phyloP scores from a whole-genome alignment of 2,888 invertebrate species.

The Heteromurus nitidus region DNA sequence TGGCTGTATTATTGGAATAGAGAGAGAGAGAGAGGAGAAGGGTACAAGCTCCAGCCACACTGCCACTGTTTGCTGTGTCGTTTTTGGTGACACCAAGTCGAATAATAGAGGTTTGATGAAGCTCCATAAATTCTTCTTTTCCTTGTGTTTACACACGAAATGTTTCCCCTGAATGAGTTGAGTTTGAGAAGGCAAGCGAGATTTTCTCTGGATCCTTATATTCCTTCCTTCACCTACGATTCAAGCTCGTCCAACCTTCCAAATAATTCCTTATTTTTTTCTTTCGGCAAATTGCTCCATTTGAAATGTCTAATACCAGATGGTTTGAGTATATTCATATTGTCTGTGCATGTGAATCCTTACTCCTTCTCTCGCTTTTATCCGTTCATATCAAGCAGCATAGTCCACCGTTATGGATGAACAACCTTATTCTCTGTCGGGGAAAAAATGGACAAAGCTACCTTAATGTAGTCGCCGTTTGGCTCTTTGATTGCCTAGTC shows the following conservation, averaged over 20 bases:
- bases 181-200: neutral
- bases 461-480: constrained; percentile 22
- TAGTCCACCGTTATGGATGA: no score
- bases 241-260: neutral
- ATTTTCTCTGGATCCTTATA: neutral
- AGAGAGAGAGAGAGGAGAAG: no score
- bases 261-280: constrained; percentile 26
- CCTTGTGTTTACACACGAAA: constrained; percentile 36
- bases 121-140: constrained; percentile 60
- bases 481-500: constrained; percentile 48
- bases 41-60: neutral
- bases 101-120: constrained; percentile 69
- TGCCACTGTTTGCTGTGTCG: constrained; percentile 1
- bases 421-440: no score
- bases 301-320: neutral
- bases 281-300: constrained; percentile 14
- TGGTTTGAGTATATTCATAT: no score
- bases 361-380: no score
- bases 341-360: no score
- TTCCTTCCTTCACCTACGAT: neutral
- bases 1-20: no score
- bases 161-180: constrained; percentile 26
- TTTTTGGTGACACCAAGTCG: constrained; percentile 47
- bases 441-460: no score
- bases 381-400: no score